Percentiles rank a stretch among this genome's conserved stretches.
Evolutionary conservation across 2,113 vertebrate species (phyloP).

Genomic region (Rhombomys opimus): DNA sequence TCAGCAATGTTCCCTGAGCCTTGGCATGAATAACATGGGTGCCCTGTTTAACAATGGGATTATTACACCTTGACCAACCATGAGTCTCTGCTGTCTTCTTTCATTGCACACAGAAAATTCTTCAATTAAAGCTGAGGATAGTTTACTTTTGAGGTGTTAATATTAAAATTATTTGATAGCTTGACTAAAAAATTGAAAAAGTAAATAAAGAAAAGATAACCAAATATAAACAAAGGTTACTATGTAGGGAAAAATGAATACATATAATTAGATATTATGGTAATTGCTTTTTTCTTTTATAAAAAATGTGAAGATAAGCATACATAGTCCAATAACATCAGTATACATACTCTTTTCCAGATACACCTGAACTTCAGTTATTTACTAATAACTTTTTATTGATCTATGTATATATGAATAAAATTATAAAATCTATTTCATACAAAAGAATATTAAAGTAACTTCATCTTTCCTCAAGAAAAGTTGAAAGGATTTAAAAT

Average conservation of each 20-base stretch:
- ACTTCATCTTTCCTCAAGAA: constrained; percentile 4
- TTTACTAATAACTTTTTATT: not conserved
- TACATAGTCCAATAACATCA: not conserved
- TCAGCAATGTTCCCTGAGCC: not conserved
- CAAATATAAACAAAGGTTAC: not conserved
- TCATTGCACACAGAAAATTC: not conserved
- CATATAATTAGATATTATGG: not conserved
- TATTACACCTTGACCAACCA: not conserved
- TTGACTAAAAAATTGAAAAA: not conserved
- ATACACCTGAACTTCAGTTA: not conserved
- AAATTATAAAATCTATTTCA: not conserved
- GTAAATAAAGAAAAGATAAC: not conserved
- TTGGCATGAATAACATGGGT: not conserved
- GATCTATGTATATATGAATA: not conserved
- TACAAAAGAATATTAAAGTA: not conserved
- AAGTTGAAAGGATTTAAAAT: not conserved
- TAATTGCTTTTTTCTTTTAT: not conserved
- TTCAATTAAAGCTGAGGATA: not conserved
- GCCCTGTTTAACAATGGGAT: not conserved
- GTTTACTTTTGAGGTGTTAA: not conserved
- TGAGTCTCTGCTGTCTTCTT: not conserved
- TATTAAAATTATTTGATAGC: not conserved
- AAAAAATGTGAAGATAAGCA: not conserved
- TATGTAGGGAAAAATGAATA: not conserved
- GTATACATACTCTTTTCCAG: not conserved